Percentiles rank a stretch among this genome's conserved stretches.
Conservation (phyloP, 2,888 invertebrate species). For the Seladonia tumulorum region DNA sequence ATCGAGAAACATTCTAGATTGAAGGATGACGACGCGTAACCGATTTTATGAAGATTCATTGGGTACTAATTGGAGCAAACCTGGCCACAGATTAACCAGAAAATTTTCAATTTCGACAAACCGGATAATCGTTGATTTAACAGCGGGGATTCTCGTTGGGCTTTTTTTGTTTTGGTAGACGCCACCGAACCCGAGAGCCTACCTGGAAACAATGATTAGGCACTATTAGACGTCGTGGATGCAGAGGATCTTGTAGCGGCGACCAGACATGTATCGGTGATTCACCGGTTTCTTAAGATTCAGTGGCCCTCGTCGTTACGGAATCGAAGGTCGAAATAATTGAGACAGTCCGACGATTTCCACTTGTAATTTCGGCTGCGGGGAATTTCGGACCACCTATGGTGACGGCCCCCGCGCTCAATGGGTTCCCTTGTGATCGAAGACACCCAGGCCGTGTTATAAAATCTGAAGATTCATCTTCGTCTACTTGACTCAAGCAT, state of each 20-base stretch:
- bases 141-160: conserved; percentile 63
- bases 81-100: conserved; percentile 73
- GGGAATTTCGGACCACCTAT: conserved; percentile 83
- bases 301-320: conserved; percentile 27
- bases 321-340: conserved; percentile 21
- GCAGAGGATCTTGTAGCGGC: conserved; percentile 55
- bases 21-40: conserved; percentile 25
- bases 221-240: conserved; percentile 73
- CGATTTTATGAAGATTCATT: conserved; percentile 33
- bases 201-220: conserved; percentile 74
- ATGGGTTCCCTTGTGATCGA: conserved; percentile 76
- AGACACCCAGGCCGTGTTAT: conserved; percentile 67
- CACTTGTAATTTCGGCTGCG: conserved; percentile 81
- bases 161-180: conserved; percentile 62
- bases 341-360: conserved; percentile 76
- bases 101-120: conserved; percentile 75
- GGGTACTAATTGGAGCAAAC: conserved; percentile 63
- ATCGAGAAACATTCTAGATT: neutral
- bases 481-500: conserved; percentile 78
- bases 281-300: conserved; percentile 7
- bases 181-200: conserved; percentile 53
- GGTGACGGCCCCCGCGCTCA: conserved; percentile 76
- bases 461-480: conserved; percentile 82
- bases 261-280: conserved; percentile 5
- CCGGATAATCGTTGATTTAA: conserved; percentile 76